Percentiles rank a stretch among this genome's conserved stretches.
These are phyloP conservation scores for Puma concolor DNA, from an alignment of 2,113 vertebrate species.

Conservation along the genomic window DNA sequence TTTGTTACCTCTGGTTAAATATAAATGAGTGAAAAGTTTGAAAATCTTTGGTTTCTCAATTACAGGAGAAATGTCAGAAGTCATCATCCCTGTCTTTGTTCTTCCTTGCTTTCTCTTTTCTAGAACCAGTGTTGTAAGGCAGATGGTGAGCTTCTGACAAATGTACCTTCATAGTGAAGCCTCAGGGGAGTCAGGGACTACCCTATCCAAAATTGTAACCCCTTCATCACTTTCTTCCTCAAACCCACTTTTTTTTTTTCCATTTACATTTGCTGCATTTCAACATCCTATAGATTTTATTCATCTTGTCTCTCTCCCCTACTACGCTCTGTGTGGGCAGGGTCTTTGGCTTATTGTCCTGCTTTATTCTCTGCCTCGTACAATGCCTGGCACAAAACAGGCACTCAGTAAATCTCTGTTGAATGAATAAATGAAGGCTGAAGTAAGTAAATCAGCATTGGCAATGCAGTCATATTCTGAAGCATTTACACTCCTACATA, in stretches of 20 bases:
- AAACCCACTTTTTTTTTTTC: neutral
- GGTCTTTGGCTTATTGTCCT: neutral
- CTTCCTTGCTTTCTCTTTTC: neutral
- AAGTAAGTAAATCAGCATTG: neutral
- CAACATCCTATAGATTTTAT: neutral
- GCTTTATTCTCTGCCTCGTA: neutral
- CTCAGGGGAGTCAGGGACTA: neutral
- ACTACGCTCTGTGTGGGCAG: neutral
- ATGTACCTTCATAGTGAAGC: neutral
- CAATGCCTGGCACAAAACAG: neutral
- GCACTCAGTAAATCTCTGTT: neutral
- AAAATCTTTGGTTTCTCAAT: neutral
- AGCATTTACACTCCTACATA: neutral
- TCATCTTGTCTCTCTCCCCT: neutral
- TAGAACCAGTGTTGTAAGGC: neutral
- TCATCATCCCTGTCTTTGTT: neutral
- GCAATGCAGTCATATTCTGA: neutral
- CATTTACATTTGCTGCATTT: neutral
- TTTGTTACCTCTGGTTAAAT: neutral
- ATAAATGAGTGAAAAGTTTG: neutral
- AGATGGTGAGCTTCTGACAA: neutral
- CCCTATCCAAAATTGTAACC: neutral
- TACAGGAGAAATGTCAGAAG: neutral
- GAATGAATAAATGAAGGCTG: neutral
- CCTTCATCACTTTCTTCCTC: neutral